phyloP scores from a whole-genome alignment of 2,113 vertebrate species.

The Cervus canadensis region DNA sequence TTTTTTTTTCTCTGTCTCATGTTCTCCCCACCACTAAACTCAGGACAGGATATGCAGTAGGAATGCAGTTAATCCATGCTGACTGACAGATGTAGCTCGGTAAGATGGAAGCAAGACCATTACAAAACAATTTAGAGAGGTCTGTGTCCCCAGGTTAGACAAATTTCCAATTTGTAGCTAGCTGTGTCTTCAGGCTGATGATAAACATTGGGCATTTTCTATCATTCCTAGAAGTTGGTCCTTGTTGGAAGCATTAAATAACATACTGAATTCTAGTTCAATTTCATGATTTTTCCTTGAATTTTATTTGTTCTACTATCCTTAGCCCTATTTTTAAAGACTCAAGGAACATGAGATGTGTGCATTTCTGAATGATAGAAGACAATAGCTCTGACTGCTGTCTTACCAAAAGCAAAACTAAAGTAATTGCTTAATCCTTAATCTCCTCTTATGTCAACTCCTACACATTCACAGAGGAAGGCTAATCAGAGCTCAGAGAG shows the following conservation, averaged over 20 bases:
- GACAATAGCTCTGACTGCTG: neutral
- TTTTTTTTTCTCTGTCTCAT: neutral
- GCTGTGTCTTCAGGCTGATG: neutral
- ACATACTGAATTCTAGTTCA: neutral
- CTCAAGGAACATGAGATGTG: neutral
- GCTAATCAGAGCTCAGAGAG: neutral
- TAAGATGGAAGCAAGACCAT: neutral
- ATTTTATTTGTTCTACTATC: neutral
- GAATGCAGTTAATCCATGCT: neutral
- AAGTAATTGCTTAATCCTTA: neutral
- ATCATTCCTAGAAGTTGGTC: neutral
- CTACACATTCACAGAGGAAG: neutral
- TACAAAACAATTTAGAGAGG: neutral
- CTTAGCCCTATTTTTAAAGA: neutral
- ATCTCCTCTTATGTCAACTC: neutral
- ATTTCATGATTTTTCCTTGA: neutral
- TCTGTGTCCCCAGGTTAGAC: neutral
- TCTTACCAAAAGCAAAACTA: neutral
- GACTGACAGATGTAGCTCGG: neutral
- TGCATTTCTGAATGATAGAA: neutral
- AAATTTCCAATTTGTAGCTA: neutral
- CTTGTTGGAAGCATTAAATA: neutral
- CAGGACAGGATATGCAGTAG: neutral
- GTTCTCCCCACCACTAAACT: neutral
- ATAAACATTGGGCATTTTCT: neutral